Conservation (phyloP, 2,797 vertebrate species). For the Tauraco hartlaubi region DNA sequence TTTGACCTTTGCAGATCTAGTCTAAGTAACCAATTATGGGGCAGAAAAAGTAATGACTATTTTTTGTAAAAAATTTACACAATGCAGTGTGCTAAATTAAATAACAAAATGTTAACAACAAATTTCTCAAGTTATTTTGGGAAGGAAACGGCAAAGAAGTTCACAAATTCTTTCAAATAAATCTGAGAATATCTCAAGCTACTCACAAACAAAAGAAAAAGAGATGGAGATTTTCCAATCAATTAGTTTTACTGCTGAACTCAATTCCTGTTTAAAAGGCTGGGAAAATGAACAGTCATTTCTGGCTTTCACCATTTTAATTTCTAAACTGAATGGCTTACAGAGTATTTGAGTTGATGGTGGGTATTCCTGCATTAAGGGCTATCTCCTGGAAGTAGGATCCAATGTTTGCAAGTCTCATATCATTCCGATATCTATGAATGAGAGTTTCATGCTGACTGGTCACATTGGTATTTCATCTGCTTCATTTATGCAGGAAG, state of each 20-base stretch:
- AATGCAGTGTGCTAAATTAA: background rate
- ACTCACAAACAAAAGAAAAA: background rate
- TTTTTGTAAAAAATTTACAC: background rate
- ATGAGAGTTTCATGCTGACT: background rate
- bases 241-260: background rate
- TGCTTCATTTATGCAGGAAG: background rate
- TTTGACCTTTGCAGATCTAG: background rate
- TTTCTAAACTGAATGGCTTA: background rate
- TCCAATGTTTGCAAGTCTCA: background rate
- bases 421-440: background rate
- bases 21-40: background rate
- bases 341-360: background rate
- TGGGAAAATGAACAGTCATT: background rate
- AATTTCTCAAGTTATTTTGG: background rate
- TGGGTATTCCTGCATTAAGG: background rate
- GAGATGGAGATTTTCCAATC: background rate
- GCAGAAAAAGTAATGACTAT: background rate
- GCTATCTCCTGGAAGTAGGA: background rate
- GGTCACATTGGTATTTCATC: background rate
- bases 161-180: background rate
- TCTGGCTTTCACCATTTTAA: background rate
- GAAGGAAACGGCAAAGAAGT: background rate
- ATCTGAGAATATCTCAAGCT: background rate
- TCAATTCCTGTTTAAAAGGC: background rate
- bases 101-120: background rate